Evolutionary conservation across 2,113 vertebrate species (phyloP).

Genomic region (Datnioides undecimradiatus): DNA sequence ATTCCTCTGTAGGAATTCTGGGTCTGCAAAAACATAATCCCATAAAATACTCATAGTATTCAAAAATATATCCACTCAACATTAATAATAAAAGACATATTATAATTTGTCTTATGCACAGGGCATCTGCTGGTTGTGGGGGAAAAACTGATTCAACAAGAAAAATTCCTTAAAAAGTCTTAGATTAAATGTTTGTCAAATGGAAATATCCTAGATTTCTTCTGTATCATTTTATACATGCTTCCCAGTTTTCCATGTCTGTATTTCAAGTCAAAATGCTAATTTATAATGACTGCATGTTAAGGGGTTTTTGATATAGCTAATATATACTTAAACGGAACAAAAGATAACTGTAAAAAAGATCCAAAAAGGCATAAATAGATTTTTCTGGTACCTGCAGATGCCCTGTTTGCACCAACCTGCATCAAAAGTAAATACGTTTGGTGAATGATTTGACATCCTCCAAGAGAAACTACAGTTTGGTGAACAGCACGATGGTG

Average conservation of each 20-base stretch:
- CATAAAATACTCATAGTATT: neutral
- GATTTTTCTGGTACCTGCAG: slow-evolving; percentile 46
- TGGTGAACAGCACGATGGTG: slow-evolving; percentile 24
- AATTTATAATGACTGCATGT: neutral
- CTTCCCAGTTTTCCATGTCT: neutral
- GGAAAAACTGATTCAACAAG: neutral
- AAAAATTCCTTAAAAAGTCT: neutral
- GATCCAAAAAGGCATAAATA: neutral
- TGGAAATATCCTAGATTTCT: neutral
- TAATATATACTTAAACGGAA: neutral
- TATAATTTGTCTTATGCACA: neutral
- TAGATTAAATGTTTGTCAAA: neutral
- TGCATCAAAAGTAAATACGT: slow-evolving; percentile 23
- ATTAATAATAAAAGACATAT: neutral
- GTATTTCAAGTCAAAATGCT: neutral
- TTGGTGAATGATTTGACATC: slow-evolving; percentile 7
- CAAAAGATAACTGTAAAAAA: neutral
- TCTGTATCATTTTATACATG: neutral
- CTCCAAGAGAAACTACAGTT: slow-evolving; percentile 33
- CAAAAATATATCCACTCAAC: neutral
- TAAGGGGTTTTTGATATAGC: neutral
- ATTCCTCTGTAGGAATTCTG: slow-evolving; percentile 87
- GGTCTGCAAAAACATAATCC: slow-evolving; percentile 41
- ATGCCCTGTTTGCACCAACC: slow-evolving; percentile 51
- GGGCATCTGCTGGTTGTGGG: slow-evolving; percentile 45